Percentiles rank a stretch among this genome's conserved stretches.
Evolutionary conservation across 2,888 invertebrate species (phyloP).

Genomic region (Dyspetes luteomarginatus): DNA sequence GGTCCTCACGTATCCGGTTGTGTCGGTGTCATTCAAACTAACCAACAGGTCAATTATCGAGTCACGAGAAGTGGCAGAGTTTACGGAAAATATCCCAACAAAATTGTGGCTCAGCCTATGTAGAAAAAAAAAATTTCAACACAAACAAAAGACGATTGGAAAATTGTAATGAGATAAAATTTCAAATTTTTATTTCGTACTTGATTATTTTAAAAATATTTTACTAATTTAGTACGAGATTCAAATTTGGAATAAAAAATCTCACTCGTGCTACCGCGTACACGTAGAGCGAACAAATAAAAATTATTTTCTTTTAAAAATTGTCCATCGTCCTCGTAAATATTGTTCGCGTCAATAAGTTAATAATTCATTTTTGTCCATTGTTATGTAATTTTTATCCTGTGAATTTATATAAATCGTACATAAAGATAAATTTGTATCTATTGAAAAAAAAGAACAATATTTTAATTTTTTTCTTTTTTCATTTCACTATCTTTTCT

Average conservation of each 20-base stretch:
- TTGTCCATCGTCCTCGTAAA: not conserved
- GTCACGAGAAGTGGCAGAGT: slow-evolving; percentile 81
- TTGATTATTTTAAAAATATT: not conserved
- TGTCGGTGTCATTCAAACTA: slow-evolving; percentile 66
- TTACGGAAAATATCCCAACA: slow-evolving; percentile 79
- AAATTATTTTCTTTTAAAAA: too few relatives aligned
- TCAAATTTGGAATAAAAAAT: not conserved
- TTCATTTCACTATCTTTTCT: not conserved
- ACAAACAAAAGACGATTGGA: not conserved
- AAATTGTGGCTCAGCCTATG: slow-evolving; percentile 62
- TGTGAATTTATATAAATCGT: slow-evolving; percentile 35
- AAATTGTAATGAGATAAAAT: too few relatives aligned
- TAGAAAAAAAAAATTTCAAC: slow-evolving; percentile 21
- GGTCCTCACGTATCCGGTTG: slow-evolving; percentile 73
- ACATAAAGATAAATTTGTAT: slow-evolving; percentile 26
- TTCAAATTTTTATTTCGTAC: too few relatives aligned
- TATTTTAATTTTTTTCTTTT: not conserved
- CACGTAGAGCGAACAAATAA: too few relatives aligned
- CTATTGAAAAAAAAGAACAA: not conserved
- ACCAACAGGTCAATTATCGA: slow-evolving; percentile 76
- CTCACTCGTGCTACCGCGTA: not conserved
- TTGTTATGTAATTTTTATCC: slow-evolving; percentile 18
- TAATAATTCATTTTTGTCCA: slow-evolving; percentile 31
- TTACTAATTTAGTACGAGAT: not conserved
- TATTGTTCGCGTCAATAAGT: slow-evolving; percentile 15